Evolutionary conservation across 1,140 invertebrate genomes (phyloP).

Genomic region (Belonocnema kinseyi): DNA sequence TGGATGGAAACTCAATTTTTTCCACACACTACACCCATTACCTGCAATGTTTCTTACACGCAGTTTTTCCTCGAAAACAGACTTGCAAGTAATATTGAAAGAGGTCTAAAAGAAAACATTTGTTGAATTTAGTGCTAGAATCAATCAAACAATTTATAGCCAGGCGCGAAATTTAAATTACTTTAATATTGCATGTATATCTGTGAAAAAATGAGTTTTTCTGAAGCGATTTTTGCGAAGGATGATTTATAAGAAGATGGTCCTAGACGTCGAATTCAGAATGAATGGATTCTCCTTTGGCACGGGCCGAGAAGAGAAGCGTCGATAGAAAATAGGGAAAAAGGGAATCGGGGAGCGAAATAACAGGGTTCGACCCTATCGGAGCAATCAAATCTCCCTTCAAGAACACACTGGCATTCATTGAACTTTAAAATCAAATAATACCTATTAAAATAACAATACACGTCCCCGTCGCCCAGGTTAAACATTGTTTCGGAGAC

Average conservation of each 20-base stretch:
- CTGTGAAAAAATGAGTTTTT: too few species aligned
- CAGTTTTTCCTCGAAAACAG: too few species aligned
- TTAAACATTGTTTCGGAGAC: conserved; percentile 75
- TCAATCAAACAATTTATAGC: too few species aligned
- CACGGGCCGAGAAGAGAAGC: conserved; percentile 49
- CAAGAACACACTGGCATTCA: conserved; percentile 72
- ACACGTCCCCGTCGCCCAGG: conserved; percentile 66
- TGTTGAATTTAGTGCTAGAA: too few species aligned
- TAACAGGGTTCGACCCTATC: conserved; percentile 73
- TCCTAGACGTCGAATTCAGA: conserved; percentile 5
- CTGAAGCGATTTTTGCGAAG: not conserved
- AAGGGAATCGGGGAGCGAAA: conserved; percentile 64
- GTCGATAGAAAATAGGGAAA: conserved; percentile 61
- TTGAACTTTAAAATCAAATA: conserved; percentile 77
- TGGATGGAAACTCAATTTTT: too few species aligned
- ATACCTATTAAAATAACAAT: conserved; percentile 77
- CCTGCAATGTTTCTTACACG: too few species aligned
- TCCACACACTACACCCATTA: too few species aligned
- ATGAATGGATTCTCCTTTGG: conserved; percentile 44
- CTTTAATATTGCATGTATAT: too few species aligned
- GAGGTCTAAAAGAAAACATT: too few species aligned
- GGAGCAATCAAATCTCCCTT: conserved; percentile 73
- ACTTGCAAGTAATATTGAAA: too few species aligned
- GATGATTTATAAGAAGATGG: conserved; percentile 14
- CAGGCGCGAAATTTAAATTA: too few species aligned